Evolutionary conservation across 1,140 invertebrate genomes (phyloP), one percentile per base, ranked within the genome.

Genomic region (Leptinotarsa texana): DNA sequence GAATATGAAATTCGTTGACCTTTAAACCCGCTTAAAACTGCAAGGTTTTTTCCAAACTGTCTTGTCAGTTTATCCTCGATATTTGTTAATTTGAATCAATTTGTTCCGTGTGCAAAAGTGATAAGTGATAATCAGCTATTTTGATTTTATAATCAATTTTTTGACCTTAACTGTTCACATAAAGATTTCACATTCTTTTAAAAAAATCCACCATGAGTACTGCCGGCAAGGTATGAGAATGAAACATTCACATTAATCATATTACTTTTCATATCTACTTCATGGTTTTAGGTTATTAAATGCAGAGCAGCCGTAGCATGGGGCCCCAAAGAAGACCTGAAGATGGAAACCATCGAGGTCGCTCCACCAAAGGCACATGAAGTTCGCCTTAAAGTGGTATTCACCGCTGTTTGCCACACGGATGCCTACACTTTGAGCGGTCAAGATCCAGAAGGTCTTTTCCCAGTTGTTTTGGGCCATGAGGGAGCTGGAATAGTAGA

Each of bases 401-500:
- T 92, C 27, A 95, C 95, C 72, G 97, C 96, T 63, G 92, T 99
- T n/a, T 99, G 98, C 84, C 98, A 99, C 83, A 99, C 98, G 0
- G 98, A 99, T 88, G 92, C 95, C 4, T 98, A 98, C 82, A 99
- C 97, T 18, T 85, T 98, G 18, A 92, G 92, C 80, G 98, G 98
- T 15, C 89, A 92, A 77, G 98, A 99, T 87, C 92, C 97, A 0
- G 98, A 99, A 87, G 98, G 97, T 15, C 86, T 92, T 17, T 99
- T 99, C 84, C 98, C 98, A 1, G 92, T 94, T 49, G 88, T 99
- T 78, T 88, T 99, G 61, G 97, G 96, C 1, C 96, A 98, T 82
- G 97, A 98, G 88, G 97, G 97, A 18, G 94, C 91, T 76, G 98
- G 97, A 24, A 92, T 99, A 81, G 97, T 99, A 15, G 98, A 99